Conservation (phyloP, 1,140 invertebrate genomes). For the Bombus superbus region DNA sequence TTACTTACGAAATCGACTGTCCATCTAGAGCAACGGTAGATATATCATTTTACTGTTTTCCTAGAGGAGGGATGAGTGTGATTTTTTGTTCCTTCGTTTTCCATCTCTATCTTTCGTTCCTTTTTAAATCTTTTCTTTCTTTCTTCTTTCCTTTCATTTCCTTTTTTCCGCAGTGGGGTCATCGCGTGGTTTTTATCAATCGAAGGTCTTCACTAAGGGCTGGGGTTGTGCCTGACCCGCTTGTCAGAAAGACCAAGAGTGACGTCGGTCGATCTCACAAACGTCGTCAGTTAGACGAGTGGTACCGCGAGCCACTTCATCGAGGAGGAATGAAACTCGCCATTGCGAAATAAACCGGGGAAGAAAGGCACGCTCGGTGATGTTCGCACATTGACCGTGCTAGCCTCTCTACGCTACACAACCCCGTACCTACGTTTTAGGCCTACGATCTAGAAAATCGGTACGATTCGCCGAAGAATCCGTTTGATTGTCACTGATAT, state of each 20-base stretch:
- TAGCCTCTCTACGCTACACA: slow-evolving; percentile 72
- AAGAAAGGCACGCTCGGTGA: slow-evolving; percentile 70
- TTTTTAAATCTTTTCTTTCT: neutral
- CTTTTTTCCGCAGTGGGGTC: slow-evolving; percentile 5
- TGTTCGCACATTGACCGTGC: slow-evolving; percentile 60
- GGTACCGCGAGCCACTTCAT: slow-evolving; percentile 45
- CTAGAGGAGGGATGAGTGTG: slow-evolving; percentile 57
- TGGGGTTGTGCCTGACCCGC: slow-evolving; percentile 74
- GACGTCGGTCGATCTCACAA: slow-evolving; percentile 82
- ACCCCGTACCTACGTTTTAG: slow-evolving; percentile 64
- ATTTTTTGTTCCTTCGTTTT: slow-evolving; percentile 29
- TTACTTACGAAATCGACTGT: slow-evolving; percentile 58
- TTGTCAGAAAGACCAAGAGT: slow-evolving; percentile 83
- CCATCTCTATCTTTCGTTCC: neutral
- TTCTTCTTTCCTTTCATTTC: neutral
- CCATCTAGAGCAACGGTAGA: slow-evolving; percentile 62
- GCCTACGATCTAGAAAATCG: slow-evolving; percentile 66
- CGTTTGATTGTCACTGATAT: slow-evolving; percentile 77
- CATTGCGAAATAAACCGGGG: slow-evolving; percentile 29
- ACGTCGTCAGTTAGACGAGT: slow-evolving; percentile 71
- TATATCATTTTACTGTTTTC: slow-evolving; percentile 56
- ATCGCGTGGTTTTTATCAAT: slow-evolving; percentile 53
- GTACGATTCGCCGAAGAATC: slow-evolving; percentile 50
- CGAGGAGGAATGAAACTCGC: slow-evolving; percentile 39
- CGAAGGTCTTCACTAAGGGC: slow-evolving; percentile 55